Evolutionary conservation across 1,140 invertebrate genomes (phyloP).

Genomic region (Phymastichus coffea): DNA sequence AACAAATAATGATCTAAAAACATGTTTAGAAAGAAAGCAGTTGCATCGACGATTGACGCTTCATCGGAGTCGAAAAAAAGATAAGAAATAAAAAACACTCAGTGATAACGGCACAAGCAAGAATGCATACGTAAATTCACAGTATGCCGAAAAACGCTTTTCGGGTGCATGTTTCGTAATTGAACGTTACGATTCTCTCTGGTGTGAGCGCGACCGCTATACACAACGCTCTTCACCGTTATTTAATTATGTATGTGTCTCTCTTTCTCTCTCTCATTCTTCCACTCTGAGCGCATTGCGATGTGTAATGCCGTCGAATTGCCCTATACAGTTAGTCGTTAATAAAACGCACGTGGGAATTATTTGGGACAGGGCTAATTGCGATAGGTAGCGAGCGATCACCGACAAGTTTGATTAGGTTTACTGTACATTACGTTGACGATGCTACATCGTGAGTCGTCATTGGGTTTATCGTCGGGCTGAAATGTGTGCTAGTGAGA

Average conservation of each 20-base stretch:
- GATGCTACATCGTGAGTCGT: too few species aligned
- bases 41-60: too few species aligned
- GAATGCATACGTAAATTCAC: neutral
- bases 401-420: neutral
- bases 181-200: constrained; percentile 13
- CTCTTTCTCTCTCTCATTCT: neutral
- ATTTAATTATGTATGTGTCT: constrained; percentile 25
- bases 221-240: neutral
- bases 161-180: constrained; percentile 10
- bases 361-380: constrained; percentile 11
- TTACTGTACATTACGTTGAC: constrained; percentile 1
- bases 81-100: neutral
- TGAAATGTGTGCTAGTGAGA: too few species aligned
- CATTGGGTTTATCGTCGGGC: too few species aligned
- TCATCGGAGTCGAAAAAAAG: too few species aligned
- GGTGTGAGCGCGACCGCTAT: neutral
- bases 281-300: neutral
- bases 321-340: constrained; percentile 13
- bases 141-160: neutral
- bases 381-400: neutral
- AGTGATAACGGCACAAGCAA: constrained; percentile 3
- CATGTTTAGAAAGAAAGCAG: too few species aligned
- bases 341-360: constrained; percentile 15
- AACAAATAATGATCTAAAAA: too few species aligned
- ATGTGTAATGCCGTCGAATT: constrained; percentile 13